Percentiles rank a stretch among this genome's conserved stretches.
phyloP scores from a whole-genome alignment of 2,888 invertebrate species.

The Lasioglossum lativentre region DNA sequence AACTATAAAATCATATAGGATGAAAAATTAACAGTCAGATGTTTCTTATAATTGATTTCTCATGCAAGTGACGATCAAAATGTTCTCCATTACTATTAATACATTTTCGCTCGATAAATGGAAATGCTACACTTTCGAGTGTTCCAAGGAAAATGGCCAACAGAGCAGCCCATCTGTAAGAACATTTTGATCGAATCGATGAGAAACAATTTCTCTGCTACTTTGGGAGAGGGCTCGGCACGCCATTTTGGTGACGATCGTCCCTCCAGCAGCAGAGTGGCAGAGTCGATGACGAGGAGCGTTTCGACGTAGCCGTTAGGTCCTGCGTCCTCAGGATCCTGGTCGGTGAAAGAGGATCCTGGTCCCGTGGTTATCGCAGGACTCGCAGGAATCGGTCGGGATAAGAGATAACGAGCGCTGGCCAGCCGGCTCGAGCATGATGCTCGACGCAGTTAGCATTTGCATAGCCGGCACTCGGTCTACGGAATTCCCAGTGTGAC shows the following conservation, averaged over 20 bases:
- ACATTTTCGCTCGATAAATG: too few relatives aligned
- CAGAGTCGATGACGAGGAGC: conserved; percentile 15
- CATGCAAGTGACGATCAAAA: too few relatives aligned
- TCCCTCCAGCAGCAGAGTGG: too few relatives aligned
- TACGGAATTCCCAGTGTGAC: conserved; percentile 21
- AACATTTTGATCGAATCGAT: background rate
- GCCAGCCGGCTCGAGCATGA: conserved; percentile 32
- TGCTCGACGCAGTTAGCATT: conserved; percentile 33
- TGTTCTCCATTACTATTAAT: too few relatives aligned
- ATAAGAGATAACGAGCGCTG: conserved; percentile 53
- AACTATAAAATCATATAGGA: too few relatives aligned
- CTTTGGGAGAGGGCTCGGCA: background rate
- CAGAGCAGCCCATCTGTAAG: too few relatives aligned
- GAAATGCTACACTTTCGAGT: too few relatives aligned
- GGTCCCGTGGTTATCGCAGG: conserved; percentile 23
- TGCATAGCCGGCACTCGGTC: conserved; percentile 42
- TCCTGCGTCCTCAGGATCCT: background rate
- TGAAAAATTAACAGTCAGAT: too few relatives aligned
- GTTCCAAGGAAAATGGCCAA: too few relatives aligned
- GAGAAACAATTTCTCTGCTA: background rate
- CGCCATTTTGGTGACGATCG: background rate
- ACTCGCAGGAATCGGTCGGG: conserved; percentile 5
- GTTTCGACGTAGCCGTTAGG: conserved; percentile 32
- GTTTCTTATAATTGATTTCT: too few relatives aligned
- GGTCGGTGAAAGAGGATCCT: conserved; percentile 13